Base-by-base conservation (phyloP, 1,140 invertebrate genomes). In the Phortica variegata region DNA sequence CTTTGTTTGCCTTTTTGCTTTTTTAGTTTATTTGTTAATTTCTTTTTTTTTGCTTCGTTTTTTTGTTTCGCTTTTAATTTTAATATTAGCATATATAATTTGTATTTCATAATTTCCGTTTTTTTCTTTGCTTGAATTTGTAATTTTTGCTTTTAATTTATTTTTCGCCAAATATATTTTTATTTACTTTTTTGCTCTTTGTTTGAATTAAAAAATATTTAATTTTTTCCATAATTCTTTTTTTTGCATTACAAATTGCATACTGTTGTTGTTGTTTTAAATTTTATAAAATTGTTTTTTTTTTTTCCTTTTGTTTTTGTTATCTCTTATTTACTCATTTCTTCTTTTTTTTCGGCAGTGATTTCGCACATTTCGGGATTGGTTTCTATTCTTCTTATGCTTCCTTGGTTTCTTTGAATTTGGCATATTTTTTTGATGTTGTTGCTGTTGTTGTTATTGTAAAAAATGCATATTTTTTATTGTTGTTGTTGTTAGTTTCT, bases 81-180 rank as follows among this genome's bases (percentile, higher is more conserved):
- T 31, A 38, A 38, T 33, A 26, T 34, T 56, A 38, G 19, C n/a
- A 18, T 47, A 36, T 36, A 21, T 41, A 34, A 32, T 34, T 37
- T 44, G 29, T 46, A 36, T 38, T 59, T 18, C 38, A 54, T 58
- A 19, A 19, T 40, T n/a, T n/a, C n/a, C n/a, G n/a, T n/a, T n/a
- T n/a, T n/a, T n/a, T n/a, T 8, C n/a, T 40, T 19, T 16, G 3
- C 8, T 17, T 40, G 38, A 18, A 37, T 55, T 43, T 20, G 41
- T 59, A 46, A 42, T 65, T 65, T n/a, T 65, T 65, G 61, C 61
- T 58, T 65, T 61, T 54, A 65, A 65, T 43, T 31, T 46, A 16
- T 40, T 48, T 51, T 37, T 17, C 45, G 47, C 40, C 38, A 19
- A 48, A 43, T 46, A 40, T 12, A 40, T 45, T 50, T 43, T 29